phyloP scores from a whole-genome alignment of 2,888 invertebrate genomes.

The Tenodera sinensis region DNA sequence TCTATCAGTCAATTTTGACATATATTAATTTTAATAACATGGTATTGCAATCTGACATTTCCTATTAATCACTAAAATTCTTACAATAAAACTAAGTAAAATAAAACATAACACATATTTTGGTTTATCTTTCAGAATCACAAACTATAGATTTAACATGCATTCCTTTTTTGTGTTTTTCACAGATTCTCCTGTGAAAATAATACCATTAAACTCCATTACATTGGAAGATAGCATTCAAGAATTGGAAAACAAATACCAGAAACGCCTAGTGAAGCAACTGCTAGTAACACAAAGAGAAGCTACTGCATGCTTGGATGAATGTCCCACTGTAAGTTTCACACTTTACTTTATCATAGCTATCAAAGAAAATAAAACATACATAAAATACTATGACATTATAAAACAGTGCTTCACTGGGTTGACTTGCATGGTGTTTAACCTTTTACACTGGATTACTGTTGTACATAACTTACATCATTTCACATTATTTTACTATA shows the following conservation, averaged over 20 bases:
- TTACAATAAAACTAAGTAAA: background rate
- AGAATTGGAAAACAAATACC: slow-evolving; percentile 34
- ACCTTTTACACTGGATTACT: too few relatives aligned
- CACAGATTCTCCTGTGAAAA: background rate
- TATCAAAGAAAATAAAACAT: too few relatives aligned
- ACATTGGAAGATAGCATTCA: slow-evolving; percentile 36
- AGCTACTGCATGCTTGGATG: slow-evolving; percentile 41
- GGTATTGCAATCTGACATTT: too few relatives aligned
- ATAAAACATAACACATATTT: background rate
- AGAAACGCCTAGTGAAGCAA: slow-evolving; percentile 34
- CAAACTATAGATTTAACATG: background rate
- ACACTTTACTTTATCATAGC: too few relatives aligned
- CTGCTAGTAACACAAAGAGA: slow-evolving; percentile 41
- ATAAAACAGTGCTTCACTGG: too few relatives aligned
- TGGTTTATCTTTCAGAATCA: background rate
- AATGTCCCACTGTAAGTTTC: slow-evolving; percentile 43
- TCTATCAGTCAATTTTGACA: too few relatives aligned
- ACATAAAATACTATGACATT: too few relatives aligned
- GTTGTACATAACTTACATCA: too few relatives aligned
- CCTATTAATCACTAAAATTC: too few relatives aligned
- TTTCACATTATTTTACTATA: too few relatives aligned
- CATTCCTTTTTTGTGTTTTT: background rate
- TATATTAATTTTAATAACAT: too few relatives aligned
- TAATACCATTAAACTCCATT: slow-evolving; percentile 31
- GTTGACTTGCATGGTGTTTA: too few relatives aligned